Base-by-base conservation (phyloP, 2,888 invertebrate genomes). In the Argyresthia goedartella region DNA sequence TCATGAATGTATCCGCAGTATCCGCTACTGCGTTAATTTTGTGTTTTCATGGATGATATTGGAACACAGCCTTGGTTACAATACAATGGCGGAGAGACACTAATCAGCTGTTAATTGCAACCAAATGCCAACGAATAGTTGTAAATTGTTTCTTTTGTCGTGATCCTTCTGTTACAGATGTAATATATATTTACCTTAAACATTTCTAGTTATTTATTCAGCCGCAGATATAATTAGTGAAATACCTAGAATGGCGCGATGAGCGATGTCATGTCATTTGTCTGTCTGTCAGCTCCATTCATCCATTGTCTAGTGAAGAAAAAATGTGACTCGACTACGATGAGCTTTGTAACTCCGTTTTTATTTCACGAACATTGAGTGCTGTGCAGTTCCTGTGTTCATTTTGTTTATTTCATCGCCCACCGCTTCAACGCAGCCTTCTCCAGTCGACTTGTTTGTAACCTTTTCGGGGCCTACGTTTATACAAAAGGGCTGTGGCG, bases 51-150 rank as follows among this genome's bases (percentile, higher is more conserved):
- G 25, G 25, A 25, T 25, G 25, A 25, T 25, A 25, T 25, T 25
- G 2, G 25, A 25, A 25, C 25, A 25, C 25, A 2, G 6, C 25
- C 25, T 25, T 25, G 25, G 2, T 25, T 25, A 6, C 25, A 25
- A 34, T 41, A 4, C 16, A 11, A 81, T 81, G 82, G 84, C 81
- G 81, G 76, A 76, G 76, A 6, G 6, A 13, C 13, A 16, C 15
- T 84, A 81, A 85, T 85, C 84, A 84, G 82, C 82, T 84, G 84
- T 76, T 82, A 78, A 76, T 80, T 36, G 36, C 36, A 48, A n/a
- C n/a, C n/a, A n/a, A 73, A 81, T 82, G 77, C 73, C 73, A 75
- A 64, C 65, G 70, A 74, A 61, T 69, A 73, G 55, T 62, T 69
- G 61, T 66, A 66, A 68, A 71, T 65, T 67, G 60, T 65, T 68